These are phyloP conservation scores for Crotalus tigris DNA, from an alignment of 2,113 vertebrate genomes.

Conservation along the genomic window DNA sequence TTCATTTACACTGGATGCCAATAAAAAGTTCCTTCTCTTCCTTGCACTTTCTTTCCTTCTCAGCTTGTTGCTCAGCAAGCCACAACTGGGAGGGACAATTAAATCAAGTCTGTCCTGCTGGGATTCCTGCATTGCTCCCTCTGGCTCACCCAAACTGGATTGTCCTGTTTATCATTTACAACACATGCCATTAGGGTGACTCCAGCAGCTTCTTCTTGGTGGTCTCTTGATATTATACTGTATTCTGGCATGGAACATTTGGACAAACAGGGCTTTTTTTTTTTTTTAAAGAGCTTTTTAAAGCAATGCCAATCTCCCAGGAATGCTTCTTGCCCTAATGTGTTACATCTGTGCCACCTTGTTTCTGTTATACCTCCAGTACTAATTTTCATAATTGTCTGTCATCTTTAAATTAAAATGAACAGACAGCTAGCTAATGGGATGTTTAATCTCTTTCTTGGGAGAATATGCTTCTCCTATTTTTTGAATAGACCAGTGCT, in stretches of 20 bases:
- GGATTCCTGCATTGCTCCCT: neutral
- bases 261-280: neutral
- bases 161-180: neutral
- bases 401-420: neutral
- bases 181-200: neutral
- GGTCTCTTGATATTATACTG: neutral
- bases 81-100: neutral
- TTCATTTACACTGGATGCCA: neutral
- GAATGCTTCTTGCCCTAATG: neutral
- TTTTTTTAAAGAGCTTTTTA: neutral
- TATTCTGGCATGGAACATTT: neutral
- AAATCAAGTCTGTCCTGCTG: neutral
- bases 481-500: neutral
- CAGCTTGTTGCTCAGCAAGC: neutral
- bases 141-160: slow-evolving; percentile 19
- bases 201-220: neutral
- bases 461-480: neutral
- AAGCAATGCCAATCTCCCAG: neutral
- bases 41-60: neutral
- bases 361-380: neutral
- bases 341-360: neutral
- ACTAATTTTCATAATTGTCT: neutral
- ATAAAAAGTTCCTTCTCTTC: neutral
- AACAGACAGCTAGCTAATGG: neutral
- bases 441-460: neutral